Base-by-base conservation (phyloP, 2,888 invertebrate species). In the Drosophila parthenogenetica region DNA sequence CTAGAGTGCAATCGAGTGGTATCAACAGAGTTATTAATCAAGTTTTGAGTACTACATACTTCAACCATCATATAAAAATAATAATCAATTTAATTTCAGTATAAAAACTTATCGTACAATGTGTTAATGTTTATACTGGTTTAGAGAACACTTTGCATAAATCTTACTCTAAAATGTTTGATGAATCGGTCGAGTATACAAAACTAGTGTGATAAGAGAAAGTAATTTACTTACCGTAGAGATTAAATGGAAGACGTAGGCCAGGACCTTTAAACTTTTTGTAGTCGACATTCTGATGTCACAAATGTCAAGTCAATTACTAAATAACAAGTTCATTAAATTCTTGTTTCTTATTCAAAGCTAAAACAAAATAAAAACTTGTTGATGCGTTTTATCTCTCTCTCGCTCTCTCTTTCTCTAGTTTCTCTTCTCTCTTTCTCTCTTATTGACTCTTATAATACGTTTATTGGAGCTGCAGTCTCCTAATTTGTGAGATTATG, bases 211-310 rank as follows among this genome's bases (percentile, higher is more conserved):
- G 25, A 25, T 25, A 25, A 25, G 25, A 25, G 0, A 25, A 25
- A 7, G 7, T 7, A 32, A 22, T 40, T 29, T 49, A 86, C 90
- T 90, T 77, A 90, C 90, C 63, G 81, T 63, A 59, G 89, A 90
- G 11, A 90, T 16, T 66, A 90, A 58, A 63, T 90, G 81, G 37
- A 90, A 74, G 42, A 72, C 65, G 67, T 84, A 86, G 42, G 84
- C 78, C 53, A 84, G 77, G 37, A 79, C 75, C 64, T 90, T 90
- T 29, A 85, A 61, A 25, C 78, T 61, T 60, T 89, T 79, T 29
- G 89, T 90, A 14, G 90, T 82, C 19, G 89, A 64, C 90, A 90
- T 90, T 45, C 55, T 64, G 29, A 42, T 19, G 29, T 35, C 42
- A 29, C 37, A 49, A 65, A 4, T 13, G 11, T 25, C 10, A 8